phyloP scores from a whole-genome alignment of 2,113 vertebrate genomes.

The Dicaeum eximium region DNA sequence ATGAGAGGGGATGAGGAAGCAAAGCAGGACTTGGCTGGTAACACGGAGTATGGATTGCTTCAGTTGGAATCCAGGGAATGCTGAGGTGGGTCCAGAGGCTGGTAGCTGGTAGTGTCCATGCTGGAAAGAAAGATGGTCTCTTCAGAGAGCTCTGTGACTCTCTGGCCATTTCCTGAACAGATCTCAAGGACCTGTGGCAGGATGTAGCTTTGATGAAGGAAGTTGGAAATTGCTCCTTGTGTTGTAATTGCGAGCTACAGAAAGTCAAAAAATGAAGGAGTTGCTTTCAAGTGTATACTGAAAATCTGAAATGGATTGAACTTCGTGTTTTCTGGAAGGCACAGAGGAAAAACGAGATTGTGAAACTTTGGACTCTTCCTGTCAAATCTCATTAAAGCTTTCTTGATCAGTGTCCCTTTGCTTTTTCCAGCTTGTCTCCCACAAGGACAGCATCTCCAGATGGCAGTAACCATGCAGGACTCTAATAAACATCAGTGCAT shows the following conservation, averaged over 20 bases:
- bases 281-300: accelerated
- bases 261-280: not conserved
- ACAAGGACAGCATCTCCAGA: not conserved
- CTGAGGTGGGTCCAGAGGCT: not conserved
- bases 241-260: not conserved
- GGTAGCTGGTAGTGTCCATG: not conserved
- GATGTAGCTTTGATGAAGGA: not conserved
- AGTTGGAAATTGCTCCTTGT: not conserved
- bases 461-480: not conserved
- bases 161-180: not conserved
- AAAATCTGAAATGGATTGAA: not conserved
- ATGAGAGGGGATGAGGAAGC: accelerated
- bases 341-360: not conserved
- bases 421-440: not conserved
- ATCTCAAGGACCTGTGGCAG: not conserved
- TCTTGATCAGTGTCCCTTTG: not conserved
- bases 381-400: not conserved
- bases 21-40: not conserved
- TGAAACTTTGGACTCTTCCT: not conserved
- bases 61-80: not conserved
- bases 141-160: not conserved
- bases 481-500: not conserved
- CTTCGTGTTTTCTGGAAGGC: not conserved
- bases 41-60: not conserved
- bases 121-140: not conserved